Conservation (phyloP, 2,113 vertebrate genomes). For the Himantopus leucocephalus region DNA sequence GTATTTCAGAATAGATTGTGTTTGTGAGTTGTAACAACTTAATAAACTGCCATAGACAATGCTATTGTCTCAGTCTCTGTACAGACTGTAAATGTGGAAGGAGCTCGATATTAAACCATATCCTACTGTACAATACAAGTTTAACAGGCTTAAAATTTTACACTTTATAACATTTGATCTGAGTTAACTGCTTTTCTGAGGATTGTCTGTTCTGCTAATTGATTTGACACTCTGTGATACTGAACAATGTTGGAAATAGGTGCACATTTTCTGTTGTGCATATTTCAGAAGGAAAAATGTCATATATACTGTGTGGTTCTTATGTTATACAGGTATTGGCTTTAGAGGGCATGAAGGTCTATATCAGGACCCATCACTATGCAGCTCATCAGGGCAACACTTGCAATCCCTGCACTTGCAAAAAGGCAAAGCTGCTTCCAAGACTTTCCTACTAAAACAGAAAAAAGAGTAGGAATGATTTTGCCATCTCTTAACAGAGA, state of each 20-base stretch:
- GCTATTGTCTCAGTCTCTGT: neutral
- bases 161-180: neutral
- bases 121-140: neutral
- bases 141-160: neutral
- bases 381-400: neutral
- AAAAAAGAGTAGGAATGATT: neutral
- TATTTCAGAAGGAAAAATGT: neutral
- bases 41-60: neutral
- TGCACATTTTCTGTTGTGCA: neutral
- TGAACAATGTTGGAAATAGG: neutral
- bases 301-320: neutral
- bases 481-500: neutral
- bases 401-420: neutral
- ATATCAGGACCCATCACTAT: neutral
- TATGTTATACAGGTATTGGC: neutral
- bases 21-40: neutral
- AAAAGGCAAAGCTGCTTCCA: neutral
- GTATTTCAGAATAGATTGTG: neutral
- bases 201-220: neutral
- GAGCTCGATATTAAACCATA: neutral
- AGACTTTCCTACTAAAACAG: neutral
- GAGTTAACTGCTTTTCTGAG: neutral
- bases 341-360: neutral
- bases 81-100: neutral
- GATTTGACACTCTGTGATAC: neutral